Percentiles rank a stretch among this genome's conserved stretches.
These are phyloP conservation scores for Hirtodrosophila confusa DNA, from an alignment of 2,888 invertebrate genomes.

Conservation along the genomic window DNA sequence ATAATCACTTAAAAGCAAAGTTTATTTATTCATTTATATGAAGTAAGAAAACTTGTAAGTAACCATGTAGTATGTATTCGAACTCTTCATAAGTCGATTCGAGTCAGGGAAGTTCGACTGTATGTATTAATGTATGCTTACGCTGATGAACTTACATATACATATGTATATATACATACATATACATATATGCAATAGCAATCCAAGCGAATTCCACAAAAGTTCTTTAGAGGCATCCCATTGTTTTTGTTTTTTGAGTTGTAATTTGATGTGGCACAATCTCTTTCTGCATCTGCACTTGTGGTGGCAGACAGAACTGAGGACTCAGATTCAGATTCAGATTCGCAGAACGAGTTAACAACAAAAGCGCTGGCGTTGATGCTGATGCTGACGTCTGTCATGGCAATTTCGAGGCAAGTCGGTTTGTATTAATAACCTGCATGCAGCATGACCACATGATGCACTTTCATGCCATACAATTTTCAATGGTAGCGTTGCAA, in stretches of 20 bases:
- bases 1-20: too few relatives aligned
- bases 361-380: conserved; percentile 28
- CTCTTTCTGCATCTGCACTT: conserved; percentile 47
- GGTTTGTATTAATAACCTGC: conserved; percentile 21
- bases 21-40: too few relatives aligned
- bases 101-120: too few relatives aligned
- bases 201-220: conserved; percentile 40
- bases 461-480: conserved; percentile 12
- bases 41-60: too few relatives aligned
- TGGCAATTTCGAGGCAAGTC: conserved; percentile 14
- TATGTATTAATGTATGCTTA: background rate
- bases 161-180: background rate
- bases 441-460: conserved; percentile 33
- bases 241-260: conserved; percentile 27
- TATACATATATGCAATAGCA: background rate
- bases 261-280: conserved; percentile 59
- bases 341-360: conserved; percentile 43
- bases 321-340: conserved; percentile 14
- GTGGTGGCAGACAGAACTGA: conserved; percentile 18
- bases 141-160: background rate
- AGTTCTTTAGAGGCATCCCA: conserved; percentile 38
- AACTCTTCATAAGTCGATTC: too few relatives aligned
- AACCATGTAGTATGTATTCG: too few relatives aligned
- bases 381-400: conserved; percentile 33
- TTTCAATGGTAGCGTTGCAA: conserved; percentile 9